These are phyloP conservation scores for Gobiocypris rarus DNA, from an alignment of 2,113 vertebrate species.

Conservation along the genomic window DNA sequence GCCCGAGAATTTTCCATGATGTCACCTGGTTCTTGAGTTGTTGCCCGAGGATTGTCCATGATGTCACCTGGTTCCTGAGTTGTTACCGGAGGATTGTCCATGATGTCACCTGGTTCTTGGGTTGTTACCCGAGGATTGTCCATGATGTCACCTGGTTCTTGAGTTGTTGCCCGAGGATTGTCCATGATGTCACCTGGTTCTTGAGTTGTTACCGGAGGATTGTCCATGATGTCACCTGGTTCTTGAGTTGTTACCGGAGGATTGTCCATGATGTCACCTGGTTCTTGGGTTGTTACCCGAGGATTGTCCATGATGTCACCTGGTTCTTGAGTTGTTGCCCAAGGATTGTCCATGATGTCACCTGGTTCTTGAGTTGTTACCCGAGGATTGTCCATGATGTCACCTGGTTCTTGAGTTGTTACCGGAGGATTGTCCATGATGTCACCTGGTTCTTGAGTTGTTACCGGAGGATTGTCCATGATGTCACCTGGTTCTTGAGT, in stretches of 20 bases:
- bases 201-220: accelerated
- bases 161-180: accelerated
- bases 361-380: not conserved
- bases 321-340: not conserved
- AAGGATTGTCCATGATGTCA: not conserved
- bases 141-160: not conserved
- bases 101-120: not conserved
- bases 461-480: accelerated
- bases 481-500: not conserved
- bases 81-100: accelerated
- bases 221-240: not conserved
- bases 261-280: not conserved
- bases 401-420: not conserved
- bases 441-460: not conserved
- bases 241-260: not conserved
- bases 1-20: accelerated
- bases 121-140: not conserved
- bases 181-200: not conserved
- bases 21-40: not conserved
- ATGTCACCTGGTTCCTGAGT: not conserved
- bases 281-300: not conserved
- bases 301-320: not conserved
- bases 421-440: accelerated
- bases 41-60: accelerated
- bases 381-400: accelerated